phyloP scores from a whole-genome alignment of 2,113 vertebrate genomes.

The Ranitomeya imitator region DNA sequence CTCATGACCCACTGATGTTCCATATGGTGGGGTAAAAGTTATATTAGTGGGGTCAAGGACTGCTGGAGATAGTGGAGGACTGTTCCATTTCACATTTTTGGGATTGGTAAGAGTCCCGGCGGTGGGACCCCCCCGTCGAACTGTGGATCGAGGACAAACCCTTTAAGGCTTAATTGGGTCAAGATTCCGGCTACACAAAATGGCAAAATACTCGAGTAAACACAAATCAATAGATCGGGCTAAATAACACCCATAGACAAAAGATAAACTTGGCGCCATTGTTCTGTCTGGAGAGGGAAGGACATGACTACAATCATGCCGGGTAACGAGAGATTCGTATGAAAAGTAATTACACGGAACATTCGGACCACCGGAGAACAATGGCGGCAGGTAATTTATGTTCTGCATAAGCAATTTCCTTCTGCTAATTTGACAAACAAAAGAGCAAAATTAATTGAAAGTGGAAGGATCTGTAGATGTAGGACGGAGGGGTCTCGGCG shows the following conservation, averaged over 20 bases:
- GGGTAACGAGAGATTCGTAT: background rate
- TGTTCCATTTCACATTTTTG: too few species aligned
- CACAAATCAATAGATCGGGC: background rate
- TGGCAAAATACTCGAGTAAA: too few species aligned
- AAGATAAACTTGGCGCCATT: background rate
- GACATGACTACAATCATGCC: background rate
- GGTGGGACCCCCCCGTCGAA: too few species aligned
- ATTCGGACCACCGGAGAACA: conserved; percentile 24
- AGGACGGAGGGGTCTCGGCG: background rate
- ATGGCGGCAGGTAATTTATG: conserved; percentile 15
- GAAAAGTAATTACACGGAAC: conserved; percentile 41
- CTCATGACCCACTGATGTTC: too few species aligned
- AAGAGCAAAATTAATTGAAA: conserved; percentile 33
- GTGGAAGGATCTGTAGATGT: background rate
- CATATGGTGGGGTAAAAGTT: too few species aligned
- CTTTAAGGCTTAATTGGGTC: too few species aligned
- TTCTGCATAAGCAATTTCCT: background rate
- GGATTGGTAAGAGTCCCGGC: too few species aligned
- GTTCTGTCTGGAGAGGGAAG: background rate
- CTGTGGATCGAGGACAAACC: too few species aligned
- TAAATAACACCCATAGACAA: background rate
- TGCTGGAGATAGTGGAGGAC: too few species aligned
- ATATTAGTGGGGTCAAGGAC: too few species aligned
- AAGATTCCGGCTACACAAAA: too few species aligned
- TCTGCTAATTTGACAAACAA: conserved; percentile 41